A percentile compares a stretch with the other conserved stretches of the same genome.
phyloP scores from a whole-genome alignment of 2,113 vertebrate species.

The Lathamus discolor region DNA sequence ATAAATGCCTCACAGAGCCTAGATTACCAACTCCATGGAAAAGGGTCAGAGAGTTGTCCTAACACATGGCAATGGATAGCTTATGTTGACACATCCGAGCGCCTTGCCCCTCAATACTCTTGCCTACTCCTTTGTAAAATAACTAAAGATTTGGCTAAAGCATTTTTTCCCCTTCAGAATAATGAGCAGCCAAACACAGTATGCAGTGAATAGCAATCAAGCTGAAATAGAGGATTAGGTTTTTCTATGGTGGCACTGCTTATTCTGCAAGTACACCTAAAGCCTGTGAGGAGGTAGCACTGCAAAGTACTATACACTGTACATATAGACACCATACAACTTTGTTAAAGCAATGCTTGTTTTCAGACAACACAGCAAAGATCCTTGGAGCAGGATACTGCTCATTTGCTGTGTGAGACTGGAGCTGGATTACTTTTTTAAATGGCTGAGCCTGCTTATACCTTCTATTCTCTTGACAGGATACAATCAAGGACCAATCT shows the following conservation, averaged over 20 bases:
- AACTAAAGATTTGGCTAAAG: background rate
- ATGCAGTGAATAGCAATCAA: background rate
- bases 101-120: background rate
- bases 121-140: background rate
- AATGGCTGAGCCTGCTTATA: background rate
- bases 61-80: background rate
- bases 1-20: background rate
- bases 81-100: background rate
- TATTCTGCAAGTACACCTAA: background rate
- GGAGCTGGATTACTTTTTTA: background rate
- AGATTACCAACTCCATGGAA: background rate
- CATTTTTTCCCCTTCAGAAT: background rate
- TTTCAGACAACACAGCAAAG: background rate
- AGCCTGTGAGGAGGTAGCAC: background rate
- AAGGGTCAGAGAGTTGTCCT: background rate
- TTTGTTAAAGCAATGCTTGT: rapidly evolving
- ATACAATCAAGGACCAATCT: background rate
- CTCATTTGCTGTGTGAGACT: background rate
- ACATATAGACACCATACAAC: background rate
- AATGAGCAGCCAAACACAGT: background rate
- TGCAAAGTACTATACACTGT: rapidly evolving
- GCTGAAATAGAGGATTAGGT: background rate
- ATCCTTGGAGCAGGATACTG: background rate
- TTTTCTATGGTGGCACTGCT: background rate
- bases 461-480: background rate